phyloP scores from a whole-genome alignment of 2,888 invertebrate species.

The Lapara coniferarum region DNA sequence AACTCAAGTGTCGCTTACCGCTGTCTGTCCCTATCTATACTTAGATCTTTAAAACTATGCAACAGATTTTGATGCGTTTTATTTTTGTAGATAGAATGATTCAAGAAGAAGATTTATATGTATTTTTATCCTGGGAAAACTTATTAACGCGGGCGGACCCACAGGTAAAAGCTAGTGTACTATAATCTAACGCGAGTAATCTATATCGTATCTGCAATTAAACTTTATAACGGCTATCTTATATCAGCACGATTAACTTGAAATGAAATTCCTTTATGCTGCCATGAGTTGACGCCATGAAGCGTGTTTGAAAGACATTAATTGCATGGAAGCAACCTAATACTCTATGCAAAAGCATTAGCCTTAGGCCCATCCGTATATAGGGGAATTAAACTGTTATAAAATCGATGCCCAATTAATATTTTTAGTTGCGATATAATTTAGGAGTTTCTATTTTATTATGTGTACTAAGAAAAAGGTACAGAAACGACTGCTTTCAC shows the following conservation, averaged over 20 bases:
- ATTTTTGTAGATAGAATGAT: too few relatives aligned
- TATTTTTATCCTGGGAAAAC: too few relatives aligned
- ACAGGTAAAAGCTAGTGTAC: too few relatives aligned
- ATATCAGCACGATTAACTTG: background rate
- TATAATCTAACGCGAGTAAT: background rate
- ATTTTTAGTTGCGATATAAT: too few relatives aligned
- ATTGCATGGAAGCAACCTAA: background rate
- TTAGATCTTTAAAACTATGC: too few relatives aligned
- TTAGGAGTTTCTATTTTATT: background rate
- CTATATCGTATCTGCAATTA: background rate
- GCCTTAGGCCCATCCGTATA: background rate
- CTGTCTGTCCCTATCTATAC: too few relatives aligned
- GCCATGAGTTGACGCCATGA: background rate
- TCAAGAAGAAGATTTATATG: too few relatives aligned
- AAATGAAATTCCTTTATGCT: background rate
- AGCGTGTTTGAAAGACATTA: slow-evolving; percentile 11
- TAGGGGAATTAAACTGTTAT: too few relatives aligned
- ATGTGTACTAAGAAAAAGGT: background rate
- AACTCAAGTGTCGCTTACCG: background rate
- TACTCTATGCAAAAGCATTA: background rate
- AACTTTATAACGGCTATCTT: background rate
- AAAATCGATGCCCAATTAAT: too few relatives aligned
- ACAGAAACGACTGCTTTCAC: slow-evolving; percentile 44
- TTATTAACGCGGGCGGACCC: too few relatives aligned
- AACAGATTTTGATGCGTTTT: too few relatives aligned